Base-by-base conservation (phyloP, 2,888 invertebrate genomes). In the Calameuta pallipes region DNA sequence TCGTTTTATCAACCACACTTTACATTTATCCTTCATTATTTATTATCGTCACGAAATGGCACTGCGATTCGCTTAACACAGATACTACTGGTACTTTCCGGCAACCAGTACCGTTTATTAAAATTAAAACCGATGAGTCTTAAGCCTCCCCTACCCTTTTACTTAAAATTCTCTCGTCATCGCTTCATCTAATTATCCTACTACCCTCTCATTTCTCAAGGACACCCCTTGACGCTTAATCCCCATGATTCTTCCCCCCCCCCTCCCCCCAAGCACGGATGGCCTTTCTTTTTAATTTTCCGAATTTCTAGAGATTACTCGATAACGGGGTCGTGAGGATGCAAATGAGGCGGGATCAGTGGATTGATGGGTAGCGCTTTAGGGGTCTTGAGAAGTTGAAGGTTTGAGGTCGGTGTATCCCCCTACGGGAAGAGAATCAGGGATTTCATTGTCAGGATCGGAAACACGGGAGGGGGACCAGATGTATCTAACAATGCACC, bases 381-480 rank as follows among this genome's bases (percentile, higher is more conserved):
- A 69, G 75, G 76, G 75, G 78, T 78, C 73, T 73, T 78, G n/a
- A n/a, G 56, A 30, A 70, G 37, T 31, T 78, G 30, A 36, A 78
- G 76, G 78, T 78, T 68, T 71, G 73, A 76, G 78, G 78, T 75
- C 79, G 82, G 81, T 82, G 81, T 83, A 89, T 87, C 90, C 90
- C 90, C 90, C 90, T 87, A 86, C 80, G 83, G 87, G 89, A 90
- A 89, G 82, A 86, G 89, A 89, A 81, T 87, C 88, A 90, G 82
- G 90, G 90, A 90, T 83, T 82, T 86, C 85, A 78, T 83, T 86
- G 85, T 81, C 75, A 69, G 90, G 90, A 90, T 87, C 84, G 87
- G 90, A 89, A 86, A 81, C 89, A 90, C 90, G 89, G 90, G 90
- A 90, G 90, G 90, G 90, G 90, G 90, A 86, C 74, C 31, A 56